phyloP scores from a whole-genome alignment of 2,113 vertebrate species.

The Pelusios castaneus region DNA sequence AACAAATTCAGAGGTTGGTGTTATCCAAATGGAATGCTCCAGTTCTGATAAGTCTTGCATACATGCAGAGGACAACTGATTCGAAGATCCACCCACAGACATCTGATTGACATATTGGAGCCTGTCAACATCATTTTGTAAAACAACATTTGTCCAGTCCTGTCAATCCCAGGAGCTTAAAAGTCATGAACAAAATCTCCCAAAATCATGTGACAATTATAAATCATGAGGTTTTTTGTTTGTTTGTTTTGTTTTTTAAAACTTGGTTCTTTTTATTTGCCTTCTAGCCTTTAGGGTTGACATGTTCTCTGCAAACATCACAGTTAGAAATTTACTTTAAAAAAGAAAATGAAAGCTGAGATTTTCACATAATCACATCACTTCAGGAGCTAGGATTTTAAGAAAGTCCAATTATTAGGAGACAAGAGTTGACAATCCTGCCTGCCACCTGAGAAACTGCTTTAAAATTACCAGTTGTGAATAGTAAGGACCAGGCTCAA shows the following conservation, averaged over 20 bases:
- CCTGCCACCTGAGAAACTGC: not conserved
- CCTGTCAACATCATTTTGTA: not conserved
- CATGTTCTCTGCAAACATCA: not conserved
- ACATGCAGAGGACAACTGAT: not conserved
- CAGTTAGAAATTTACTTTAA: not conserved
- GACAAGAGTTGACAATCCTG: not conserved
- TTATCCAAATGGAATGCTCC: not conserved
- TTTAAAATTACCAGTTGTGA: not conserved
- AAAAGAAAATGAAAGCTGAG: not conserved
- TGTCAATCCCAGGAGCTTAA: not conserved
- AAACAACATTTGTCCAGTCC: not conserved
- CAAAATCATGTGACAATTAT: not conserved
- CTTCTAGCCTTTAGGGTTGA: rapidly evolving
- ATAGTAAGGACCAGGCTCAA: not conserved
- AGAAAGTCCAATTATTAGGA: not conserved
- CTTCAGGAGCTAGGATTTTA: not conserved
- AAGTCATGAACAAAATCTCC: not conserved
- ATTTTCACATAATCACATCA: not conserved
- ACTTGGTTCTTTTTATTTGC: not conserved
- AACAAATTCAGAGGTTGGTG: not conserved
- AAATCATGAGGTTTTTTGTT: not conserved
- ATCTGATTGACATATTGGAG: not conserved
- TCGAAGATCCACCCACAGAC: not conserved
- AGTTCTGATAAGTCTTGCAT: not conserved
- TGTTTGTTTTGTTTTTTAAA: not conserved